phyloP scores from a whole-genome alignment of 2,888 invertebrate species.

The Pteria penguin region DNA sequence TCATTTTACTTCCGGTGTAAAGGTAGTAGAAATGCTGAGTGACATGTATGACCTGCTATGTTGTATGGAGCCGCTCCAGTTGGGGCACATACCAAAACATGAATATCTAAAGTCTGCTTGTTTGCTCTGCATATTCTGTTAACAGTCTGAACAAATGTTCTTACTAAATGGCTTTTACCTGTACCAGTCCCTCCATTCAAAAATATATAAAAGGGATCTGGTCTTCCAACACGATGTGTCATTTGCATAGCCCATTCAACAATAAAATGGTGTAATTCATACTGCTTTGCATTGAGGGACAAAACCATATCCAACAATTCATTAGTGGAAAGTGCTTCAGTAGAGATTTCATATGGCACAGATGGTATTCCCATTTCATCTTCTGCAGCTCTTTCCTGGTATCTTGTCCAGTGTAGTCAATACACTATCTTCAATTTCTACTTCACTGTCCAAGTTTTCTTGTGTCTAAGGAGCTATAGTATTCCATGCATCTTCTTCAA shows the following conservation, averaged over 20 bases:
- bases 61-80: slow-evolving; percentile 55
- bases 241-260: slow-evolving; percentile 44
- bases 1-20: neutral
- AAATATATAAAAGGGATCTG: slow-evolving; percentile 50
- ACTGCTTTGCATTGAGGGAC: slow-evolving; percentile 47
- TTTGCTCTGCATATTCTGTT: slow-evolving; percentile 32
- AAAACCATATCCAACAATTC: slow-evolving; percentile 38
- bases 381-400: neutral
- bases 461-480: slow-evolving; percentile 42
- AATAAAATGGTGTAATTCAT: slow-evolving; percentile 45
- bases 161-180: slow-evolving; percentile 50
- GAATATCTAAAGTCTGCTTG: slow-evolving; percentile 33
- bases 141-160: slow-evolving; percentile 47
- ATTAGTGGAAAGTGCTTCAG: slow-evolving; percentile 33
- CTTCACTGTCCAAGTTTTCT: too few relatives aligned
- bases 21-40: slow-evolving; percentile 2
- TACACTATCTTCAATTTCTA: too few relatives aligned
- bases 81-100: slow-evolving; percentile 52
- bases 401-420: too few relatives aligned
- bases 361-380: slow-evolving; percentile 3
- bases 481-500: slow-evolving; percentile 43
- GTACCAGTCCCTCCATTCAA: slow-evolving; percentile 55
- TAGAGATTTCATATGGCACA: neutral
- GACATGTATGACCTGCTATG: slow-evolving; percentile 39
- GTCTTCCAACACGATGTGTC: slow-evolving; percentile 36